Percentiles rank a stretch among this genome's conserved stretches.
phyloP scores from a whole-genome alignment of 1,140 invertebrate genomes.

The Anastrepha ludens region DNA sequence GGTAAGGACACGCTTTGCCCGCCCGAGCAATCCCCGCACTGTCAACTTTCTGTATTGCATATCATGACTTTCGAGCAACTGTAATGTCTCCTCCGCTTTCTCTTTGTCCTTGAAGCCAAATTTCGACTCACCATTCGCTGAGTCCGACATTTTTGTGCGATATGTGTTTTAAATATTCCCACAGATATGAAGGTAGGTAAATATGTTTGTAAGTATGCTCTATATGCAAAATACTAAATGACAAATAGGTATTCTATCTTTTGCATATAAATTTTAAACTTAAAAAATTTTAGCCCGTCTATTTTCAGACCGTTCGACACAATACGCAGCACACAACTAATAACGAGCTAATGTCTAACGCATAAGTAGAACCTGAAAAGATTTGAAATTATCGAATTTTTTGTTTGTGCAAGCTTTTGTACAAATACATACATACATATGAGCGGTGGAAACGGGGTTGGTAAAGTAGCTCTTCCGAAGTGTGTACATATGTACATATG shows the following conservation, averaged over 20 bases:
- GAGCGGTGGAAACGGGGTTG: background rate
- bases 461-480: slow-evolving; percentile 20
- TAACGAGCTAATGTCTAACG: slow-evolving; percentile 1
- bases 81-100: slow-evolving; percentile 80
- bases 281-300: background rate
- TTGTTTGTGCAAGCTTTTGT: slow-evolving; percentile 33
- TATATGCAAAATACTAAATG: background rate
- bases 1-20: slow-evolving; percentile 79
- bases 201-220: background rate
- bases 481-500: too few relatives aligned
- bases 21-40: slow-evolving; percentile 79
- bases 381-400: slow-evolving; percentile 30
- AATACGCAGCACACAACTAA: slow-evolving; percentile 26
- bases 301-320: slow-evolving; percentile 34
- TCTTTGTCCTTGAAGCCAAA: slow-evolving; percentile 83
- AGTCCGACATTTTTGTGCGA: slow-evolving; percentile 64
- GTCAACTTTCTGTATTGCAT: slow-evolving; percentile 80
- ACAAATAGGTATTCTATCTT: background rate
- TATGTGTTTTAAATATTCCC: slow-evolving; percentile 19
- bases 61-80: slow-evolving; percentile 78
- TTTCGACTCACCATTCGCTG: slow-evolving; percentile 75
- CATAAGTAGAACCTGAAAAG: slow-evolving; percentile 25
- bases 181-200: background rate
- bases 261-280: background rate
- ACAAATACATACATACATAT: background rate